Conservation (phyloP, 2,113 vertebrate species). For the Dunckerocampus dactyliophorus region DNA sequence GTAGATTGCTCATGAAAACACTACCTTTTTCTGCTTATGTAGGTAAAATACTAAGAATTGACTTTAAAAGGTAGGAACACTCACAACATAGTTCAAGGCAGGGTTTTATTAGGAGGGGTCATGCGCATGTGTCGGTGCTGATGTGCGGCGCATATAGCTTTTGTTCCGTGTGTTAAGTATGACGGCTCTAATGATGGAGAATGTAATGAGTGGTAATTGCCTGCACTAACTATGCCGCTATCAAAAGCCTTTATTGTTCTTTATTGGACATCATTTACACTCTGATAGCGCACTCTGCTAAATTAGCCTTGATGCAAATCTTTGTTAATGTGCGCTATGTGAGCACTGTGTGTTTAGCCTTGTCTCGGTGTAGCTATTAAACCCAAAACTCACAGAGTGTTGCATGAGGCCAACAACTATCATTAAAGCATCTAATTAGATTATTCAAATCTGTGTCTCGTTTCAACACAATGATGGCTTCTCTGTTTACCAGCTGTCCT, state of each 20-base stretch:
- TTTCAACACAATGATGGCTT: slow-evolving; percentile 41
- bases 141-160: slow-evolving; percentile 35
- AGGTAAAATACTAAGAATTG: no score
- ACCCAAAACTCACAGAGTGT: slow-evolving; percentile 30
- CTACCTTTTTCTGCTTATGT: no score
- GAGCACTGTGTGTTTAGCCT: slow-evolving; percentile 56
- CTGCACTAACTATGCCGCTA: slow-evolving; percentile 39
- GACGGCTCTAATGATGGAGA: slow-evolving; percentile 51
- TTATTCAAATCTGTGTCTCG: slow-evolving; percentile 52
- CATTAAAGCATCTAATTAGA: slow-evolving; percentile 42
- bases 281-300: slow-evolving; percentile 59
- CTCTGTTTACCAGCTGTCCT: slow-evolving; percentile 53
- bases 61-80: no score
- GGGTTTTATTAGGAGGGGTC: no score
- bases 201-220: slow-evolving; percentile 62
- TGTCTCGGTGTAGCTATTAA: slow-evolving; percentile 47
- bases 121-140: slow-evolving; percentile 26
- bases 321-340: slow-evolving; percentile 59
- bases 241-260: slow-evolving; percentile 62
- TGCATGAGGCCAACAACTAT: slow-evolving; percentile 31
- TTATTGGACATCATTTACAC: slow-evolving; percentile 60
- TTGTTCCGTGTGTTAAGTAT: slow-evolving; percentile 57
- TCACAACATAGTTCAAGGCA: no score
- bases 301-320: slow-evolving; percentile 65
- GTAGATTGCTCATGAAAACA: no score